Evolutionary conservation across 2,888 invertebrate species (phyloP).

Genomic region (Melikaiella ostensackeni): DNA sequence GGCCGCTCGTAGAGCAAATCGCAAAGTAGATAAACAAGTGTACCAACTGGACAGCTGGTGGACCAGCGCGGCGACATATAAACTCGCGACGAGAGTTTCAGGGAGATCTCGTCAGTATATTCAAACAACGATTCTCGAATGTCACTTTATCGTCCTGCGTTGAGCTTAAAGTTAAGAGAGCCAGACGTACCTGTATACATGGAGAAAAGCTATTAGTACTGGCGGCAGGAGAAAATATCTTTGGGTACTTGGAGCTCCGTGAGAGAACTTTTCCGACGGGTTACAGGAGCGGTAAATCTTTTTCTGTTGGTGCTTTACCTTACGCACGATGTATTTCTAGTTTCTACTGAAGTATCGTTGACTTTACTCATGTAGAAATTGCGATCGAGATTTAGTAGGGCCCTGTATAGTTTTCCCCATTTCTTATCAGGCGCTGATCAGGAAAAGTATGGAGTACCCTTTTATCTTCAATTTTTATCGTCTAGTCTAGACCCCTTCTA

Average conservation of each 20-base stretch:
- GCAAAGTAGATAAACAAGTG: slow-evolving; percentile 34
- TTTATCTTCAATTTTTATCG: too few relatives aligned
- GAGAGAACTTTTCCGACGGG: slow-evolving; percentile 25
- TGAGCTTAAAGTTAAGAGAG: neutral
- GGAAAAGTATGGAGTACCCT: too few relatives aligned
- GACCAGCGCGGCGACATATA: slow-evolving; percentile 23
- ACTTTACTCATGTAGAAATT: too few relatives aligned
- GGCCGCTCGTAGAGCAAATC: slow-evolving; percentile 25
- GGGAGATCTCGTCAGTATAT: slow-evolving; percentile 34
- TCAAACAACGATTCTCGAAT: slow-evolving; percentile 20
- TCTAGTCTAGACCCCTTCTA: too few relatives aligned
- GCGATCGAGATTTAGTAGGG: too few relatives aligned
- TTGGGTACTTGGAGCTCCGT: slow-evolving; percentile 23
- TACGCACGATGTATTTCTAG: slow-evolving; percentile 3
- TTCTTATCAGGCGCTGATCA: too few relatives aligned
- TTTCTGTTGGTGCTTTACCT: slow-evolving; percentile 26
- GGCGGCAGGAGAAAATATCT: slow-evolving; percentile 4
- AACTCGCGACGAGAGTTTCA: slow-evolving; percentile 20
- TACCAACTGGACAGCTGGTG: slow-evolving; percentile 18
- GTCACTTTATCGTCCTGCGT: slow-evolving; percentile 26
- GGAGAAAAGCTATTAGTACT: slow-evolving; percentile 30
- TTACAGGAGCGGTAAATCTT: slow-evolving; percentile 22
- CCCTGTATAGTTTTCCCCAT: too few relatives aligned
- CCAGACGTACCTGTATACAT: slow-evolving; percentile 14
- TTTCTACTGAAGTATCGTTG: slow-evolving; percentile 6